phyloP scores from a whole-genome alignment of 2,797 vertebrate species.

The Rhynchotus rufescens region DNA sequence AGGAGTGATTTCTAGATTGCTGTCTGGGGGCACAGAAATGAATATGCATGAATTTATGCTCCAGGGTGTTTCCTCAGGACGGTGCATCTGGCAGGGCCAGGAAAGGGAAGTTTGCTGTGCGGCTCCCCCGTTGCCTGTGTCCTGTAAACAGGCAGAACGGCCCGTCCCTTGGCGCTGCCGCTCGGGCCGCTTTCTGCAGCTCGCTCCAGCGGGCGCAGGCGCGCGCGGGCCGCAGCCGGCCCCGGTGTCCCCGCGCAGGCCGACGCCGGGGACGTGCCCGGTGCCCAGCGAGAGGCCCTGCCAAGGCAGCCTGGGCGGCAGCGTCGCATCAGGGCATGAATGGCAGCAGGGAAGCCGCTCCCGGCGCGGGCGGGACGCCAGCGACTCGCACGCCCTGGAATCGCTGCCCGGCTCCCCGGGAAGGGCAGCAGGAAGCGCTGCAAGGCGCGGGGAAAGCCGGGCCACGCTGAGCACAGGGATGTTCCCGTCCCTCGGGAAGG shows the following conservation, averaged over 20 bases:
- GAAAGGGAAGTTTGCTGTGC: constrained; percentile 6
- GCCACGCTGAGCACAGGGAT: background rate
- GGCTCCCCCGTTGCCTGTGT: background rate
- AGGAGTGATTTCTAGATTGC: background rate
- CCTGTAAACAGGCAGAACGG: background rate
- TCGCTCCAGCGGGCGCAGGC: background rate
- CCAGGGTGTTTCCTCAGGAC: background rate
- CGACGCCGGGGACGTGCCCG: background rate
- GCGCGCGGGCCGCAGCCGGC: no score
- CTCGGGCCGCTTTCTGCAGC: background rate
- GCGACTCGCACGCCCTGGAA: background rate
- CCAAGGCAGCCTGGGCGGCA: background rate
- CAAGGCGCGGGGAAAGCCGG: constrained; percentile 31
- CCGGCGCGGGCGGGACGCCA: no score
- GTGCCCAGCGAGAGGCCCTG: background rate
- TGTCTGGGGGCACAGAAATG: background rate
- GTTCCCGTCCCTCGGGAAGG: background rate
- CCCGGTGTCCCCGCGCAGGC: no score
- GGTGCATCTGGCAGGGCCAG: background rate
- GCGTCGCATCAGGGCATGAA: constrained; percentile 16
- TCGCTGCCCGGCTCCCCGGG: constrained; percentile 24
- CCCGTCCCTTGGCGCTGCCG: background rate
- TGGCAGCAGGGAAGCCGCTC: constrained; percentile 20
- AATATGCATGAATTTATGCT: background rate
- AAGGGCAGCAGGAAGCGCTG: background rate